Percentiles rank a stretch among this genome's conserved stretches.
Conservation (phyloP, 2,888 invertebrate species). For the Eilema griseolum region DNA sequence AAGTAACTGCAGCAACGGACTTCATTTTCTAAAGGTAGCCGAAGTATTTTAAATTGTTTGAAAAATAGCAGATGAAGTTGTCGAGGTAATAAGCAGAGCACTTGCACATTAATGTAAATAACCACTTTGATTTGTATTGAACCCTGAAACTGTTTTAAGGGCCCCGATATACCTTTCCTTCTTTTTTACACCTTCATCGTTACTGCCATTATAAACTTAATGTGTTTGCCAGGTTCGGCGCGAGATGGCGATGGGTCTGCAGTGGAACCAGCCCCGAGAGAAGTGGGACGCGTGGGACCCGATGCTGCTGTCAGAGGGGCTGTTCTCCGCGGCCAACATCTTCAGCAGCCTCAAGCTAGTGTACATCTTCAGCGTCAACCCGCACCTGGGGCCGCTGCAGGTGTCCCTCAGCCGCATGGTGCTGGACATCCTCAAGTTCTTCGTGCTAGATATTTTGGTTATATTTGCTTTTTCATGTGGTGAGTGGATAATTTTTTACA, state of each 20-base stretch:
- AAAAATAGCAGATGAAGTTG: too few species aligned
- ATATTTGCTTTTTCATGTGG: constrained; percentile 99
- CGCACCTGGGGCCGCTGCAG: constrained; percentile 98
- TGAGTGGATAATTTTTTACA: constrained; percentile 75
- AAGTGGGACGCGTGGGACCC: constrained; percentile 99
- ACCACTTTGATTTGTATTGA: too few species aligned
- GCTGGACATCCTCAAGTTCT: constrained; percentile 98
- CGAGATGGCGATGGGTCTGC: constrained; percentile 88
- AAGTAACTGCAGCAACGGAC: too few species aligned
- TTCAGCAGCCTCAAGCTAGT: constrained; percentile 97
- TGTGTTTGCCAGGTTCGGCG: constrained; percentile 88
- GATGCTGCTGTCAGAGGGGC: constrained; percentile 97
- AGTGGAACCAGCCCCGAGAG: constrained; percentile 92
- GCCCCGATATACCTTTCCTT: too few species aligned
- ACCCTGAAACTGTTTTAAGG: too few species aligned
- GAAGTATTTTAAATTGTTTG: too few species aligned
- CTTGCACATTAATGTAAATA: too few species aligned
- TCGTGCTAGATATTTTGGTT: constrained; percentile 96
- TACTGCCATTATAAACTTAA: too few species aligned
- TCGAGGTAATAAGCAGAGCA: too few species aligned
- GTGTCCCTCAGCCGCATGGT: constrained; percentile 98
- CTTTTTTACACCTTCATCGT: too few species aligned
- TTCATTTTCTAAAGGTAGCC: too few species aligned
- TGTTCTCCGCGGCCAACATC: constrained; percentile 99
- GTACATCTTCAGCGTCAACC: constrained; percentile 99